Base-by-base conservation (phyloP, 2,888 invertebrate genomes). In the Tipula helvola region DNA sequence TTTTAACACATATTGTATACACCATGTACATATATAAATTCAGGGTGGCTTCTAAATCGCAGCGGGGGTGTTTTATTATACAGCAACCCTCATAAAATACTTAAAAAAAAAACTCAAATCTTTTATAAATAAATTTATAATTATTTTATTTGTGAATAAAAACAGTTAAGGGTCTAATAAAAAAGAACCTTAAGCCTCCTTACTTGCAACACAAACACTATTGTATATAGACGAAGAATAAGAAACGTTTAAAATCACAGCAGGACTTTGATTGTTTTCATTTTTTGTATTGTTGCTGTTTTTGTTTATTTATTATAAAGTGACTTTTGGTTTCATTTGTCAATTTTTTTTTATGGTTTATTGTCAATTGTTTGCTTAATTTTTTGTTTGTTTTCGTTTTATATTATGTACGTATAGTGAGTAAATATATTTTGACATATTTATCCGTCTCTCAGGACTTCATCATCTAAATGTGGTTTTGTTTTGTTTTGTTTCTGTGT, bases 201-300 rank as follows among this genome's bases (percentile, higher is more conserved):
- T 16, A 36, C 84, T 84, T 84, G 41, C 36, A 36, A n/a, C 41
- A 39, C 12, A 83, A 5, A 84, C 84, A 84, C 8, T 28, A 36
- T 28, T 2, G 28, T 28, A 28, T 28, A 1, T 28, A 83, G 5
- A 39, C 36, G n/a, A 84, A 84, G 36, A 84, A 84, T 16, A 84
- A 36, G 84, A 84, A 84, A 84, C 84, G 84, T 84, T 84, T 84
- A 84, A 84, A 84, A 84, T 39, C 84, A 84, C 84, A 84, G 84
- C 84, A 41, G 84, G 84, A 36, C 39, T 39, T 84, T 16, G 84
- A 84, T 84, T 84, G 84, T 84, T 84, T 36, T 16, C 36, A 10
- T 84, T 84, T 36, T 18, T 83, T 83, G 28, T 28, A 39, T 39
- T 39, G 39, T 83, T 36, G 47, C 41, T 39, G 39, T 39, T 39